Conservation (phyloP, 2,888 invertebrate species). For the Tricholauxania praeusta region DNA sequence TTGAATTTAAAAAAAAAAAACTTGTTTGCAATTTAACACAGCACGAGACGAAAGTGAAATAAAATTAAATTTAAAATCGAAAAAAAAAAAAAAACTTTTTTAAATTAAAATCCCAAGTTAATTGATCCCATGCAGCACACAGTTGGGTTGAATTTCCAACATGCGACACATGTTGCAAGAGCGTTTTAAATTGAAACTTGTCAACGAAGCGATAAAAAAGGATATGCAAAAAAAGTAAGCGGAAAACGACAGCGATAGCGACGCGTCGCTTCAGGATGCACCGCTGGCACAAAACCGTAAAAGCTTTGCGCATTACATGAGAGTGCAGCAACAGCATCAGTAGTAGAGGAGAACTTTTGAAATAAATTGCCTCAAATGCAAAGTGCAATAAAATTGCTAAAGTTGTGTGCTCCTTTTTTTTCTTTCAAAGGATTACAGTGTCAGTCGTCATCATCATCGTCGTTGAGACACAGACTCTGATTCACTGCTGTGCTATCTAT, state of each 20-base stretch:
- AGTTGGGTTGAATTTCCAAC: background rate
- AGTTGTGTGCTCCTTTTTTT: no score
- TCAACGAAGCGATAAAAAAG: background rate
- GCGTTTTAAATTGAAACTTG: slow-evolving; percentile 2
- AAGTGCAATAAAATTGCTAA: no score
- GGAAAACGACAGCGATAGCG: background rate
- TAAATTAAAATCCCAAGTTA: slow-evolving; percentile 27
- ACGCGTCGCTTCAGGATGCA: background rate
- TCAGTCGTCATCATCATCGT: no score
- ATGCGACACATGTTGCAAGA: slow-evolving; percentile 9
- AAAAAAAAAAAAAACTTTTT: slow-evolving; percentile 8
- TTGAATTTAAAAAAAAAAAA: background rate
- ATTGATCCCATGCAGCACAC: slow-evolving; percentile 7
- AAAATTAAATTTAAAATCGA: background rate
- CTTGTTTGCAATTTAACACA: background rate
- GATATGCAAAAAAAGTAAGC: background rate
- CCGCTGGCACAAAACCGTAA: background rate
- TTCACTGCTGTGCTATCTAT: no score
- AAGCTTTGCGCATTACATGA: no score
- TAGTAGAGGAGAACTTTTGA: no score
- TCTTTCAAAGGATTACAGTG: no score
- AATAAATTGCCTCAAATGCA: no score
- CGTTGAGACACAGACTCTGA: no score
- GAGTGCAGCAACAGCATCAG: no score
- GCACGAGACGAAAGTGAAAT: background rate